Conservation (phyloP, 2,113 vertebrate genomes). For the Pogona vitticeps region DNA sequence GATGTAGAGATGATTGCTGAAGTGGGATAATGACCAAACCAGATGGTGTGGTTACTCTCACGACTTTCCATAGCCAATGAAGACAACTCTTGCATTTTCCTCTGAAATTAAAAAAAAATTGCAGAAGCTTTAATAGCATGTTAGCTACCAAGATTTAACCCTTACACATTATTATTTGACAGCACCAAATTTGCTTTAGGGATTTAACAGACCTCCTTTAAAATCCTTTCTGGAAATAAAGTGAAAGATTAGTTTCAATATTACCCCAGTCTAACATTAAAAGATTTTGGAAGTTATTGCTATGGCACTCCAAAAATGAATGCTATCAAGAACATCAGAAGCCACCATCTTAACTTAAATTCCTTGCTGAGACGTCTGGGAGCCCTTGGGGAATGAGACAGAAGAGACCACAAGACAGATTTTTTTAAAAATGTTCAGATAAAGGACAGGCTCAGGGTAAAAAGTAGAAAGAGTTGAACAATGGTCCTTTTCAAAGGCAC, state of each 20-base stretch:
- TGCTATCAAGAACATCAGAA: neutral
- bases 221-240: neutral
- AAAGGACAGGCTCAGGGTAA: neutral
- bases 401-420: neutral
- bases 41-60: constrained; percentile 91
- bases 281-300: neutral
- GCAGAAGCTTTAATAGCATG: neutral
- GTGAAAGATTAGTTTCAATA: neutral
- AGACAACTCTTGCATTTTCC: constrained; percentile 85
- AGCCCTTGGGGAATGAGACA: neutral
- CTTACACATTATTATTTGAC: neutral
- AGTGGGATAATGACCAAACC: constrained; percentile 98
- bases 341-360: neutral
- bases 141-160: neutral
- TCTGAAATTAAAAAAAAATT: constrained; percentile 73
- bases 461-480: neutral
- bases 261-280: neutral
- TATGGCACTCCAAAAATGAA: neutral
- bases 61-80: constrained; percentile 81
- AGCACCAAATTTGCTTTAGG: neutral
- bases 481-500: too few species aligned
- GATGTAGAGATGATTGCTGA: constrained; percentile 90
- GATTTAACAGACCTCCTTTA: neutral
- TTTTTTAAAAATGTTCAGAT: neutral
- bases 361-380: neutral